These are phyloP conservation scores for Coendou prehensilis DNA, from an alignment of 2,797 vertebrate genomes.

Conservation along the genomic window DNA sequence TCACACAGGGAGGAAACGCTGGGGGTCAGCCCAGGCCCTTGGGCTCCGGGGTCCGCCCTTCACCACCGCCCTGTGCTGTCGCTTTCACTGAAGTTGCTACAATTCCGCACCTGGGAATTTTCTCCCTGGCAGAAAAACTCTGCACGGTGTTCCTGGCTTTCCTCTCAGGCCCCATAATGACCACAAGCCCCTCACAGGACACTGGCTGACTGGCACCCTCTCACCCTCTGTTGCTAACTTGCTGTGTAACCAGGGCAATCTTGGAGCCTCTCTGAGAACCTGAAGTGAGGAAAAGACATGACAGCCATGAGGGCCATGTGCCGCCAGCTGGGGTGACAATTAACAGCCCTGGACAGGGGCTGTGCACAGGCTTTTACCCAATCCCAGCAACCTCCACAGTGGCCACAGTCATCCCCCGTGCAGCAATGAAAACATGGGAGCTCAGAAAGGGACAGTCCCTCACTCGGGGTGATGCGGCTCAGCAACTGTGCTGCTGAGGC, in stretches of 20 bases:
- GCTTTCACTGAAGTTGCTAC: neutral
- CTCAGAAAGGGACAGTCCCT: neutral
- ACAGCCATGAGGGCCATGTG: neutral
- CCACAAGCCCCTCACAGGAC: neutral
- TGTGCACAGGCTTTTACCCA: neutral
- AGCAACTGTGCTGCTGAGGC: too few species aligned
- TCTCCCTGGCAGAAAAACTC: neutral
- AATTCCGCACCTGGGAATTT: neutral
- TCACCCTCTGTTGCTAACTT: fast-evolving
- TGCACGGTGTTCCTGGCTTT: neutral
- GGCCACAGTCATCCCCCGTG: fast-evolving
- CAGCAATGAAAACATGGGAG: fast-evolving
- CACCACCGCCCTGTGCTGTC: neutral
- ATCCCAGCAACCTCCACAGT: neutral
- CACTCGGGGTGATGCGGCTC: too few species aligned
- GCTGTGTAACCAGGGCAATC: neutral
- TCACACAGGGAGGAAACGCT: neutral
- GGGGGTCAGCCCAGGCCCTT: neutral
- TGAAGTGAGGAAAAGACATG: neutral
- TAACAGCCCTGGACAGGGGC: neutral
- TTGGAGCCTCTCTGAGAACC: neutral
- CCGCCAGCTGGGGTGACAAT: fast-evolving
- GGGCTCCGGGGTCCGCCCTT: neutral
- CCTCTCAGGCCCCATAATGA: neutral
- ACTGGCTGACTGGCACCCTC: neutral